phyloP scores from a whole-genome alignment of 2,888 invertebrate species.

The Drosophila falleni region DNA sequence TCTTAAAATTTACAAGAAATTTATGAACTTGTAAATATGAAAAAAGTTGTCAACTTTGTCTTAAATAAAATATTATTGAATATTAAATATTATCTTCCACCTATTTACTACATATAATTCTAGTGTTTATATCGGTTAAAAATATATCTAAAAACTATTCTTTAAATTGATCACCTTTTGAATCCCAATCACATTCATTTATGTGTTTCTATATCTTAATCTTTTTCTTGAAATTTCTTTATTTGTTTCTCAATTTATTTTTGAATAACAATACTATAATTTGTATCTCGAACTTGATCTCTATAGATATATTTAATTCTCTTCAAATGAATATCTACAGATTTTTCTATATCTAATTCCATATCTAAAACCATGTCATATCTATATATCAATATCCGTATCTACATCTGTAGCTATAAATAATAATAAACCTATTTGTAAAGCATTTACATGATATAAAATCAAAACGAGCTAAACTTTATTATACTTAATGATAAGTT shows the following conservation, averaged over 20 bases:
- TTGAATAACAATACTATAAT: no score
- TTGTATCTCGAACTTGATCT: no score
- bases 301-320: background rate
- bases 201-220: background rate
- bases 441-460: background rate
- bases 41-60: no score
- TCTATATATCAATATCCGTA: background rate
- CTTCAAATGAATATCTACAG: background rate
- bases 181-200: no score
- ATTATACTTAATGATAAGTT: constrained; percentile 10
- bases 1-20: no score
- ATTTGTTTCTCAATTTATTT: background rate
- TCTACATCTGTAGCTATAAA: background rate
- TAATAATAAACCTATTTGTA: background rate
- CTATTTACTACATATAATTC: no score
- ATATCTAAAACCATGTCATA: background rate
- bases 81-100: no score
- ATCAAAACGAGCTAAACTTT: background rate
- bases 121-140: no score
- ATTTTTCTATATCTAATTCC: background rate
- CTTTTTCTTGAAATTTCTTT: background rate
- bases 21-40: no score
- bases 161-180: no score
- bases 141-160: no score
- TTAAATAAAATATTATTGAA: no score